Evolutionary conservation across 2,888 invertebrate species (phyloP).

Genomic region (Creontiades dilutus): DNA sequence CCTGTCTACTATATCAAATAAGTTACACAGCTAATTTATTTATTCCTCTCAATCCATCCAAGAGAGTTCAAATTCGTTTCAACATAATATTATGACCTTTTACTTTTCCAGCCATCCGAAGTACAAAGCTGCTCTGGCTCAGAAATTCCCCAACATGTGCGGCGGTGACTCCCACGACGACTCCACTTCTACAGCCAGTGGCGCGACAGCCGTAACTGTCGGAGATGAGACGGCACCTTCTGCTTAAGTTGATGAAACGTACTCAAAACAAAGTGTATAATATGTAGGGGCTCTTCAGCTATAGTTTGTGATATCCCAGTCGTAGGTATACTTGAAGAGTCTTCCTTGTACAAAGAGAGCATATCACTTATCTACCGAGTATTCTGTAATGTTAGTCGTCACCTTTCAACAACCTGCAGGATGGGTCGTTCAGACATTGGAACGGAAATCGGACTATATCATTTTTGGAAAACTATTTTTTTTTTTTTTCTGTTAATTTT

Average conservation of each 20-base stretch:
- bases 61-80: not conserved
- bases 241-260: slow-evolving; percentile 77
- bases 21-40: too few relatives aligned
- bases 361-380: not conserved
- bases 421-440: slow-evolving; percentile 49
- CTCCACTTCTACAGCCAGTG: slow-evolving; percentile 84
- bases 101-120: slow-evolving; percentile 85
- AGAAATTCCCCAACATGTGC: slow-evolving; percentile 88
- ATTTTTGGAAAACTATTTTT: not conserved
- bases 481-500: not conserved
- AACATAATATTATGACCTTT: not conserved
- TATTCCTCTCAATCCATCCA: too few relatives aligned
- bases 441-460: slow-evolving; percentile 18
- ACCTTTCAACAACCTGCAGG: slow-evolving; percentile 43
- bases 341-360: not conserved
- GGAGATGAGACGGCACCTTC: slow-evolving; percentile 78
- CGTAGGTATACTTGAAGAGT: not conserved
- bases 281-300: not conserved
- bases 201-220: slow-evolving; percentile 83
- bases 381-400: not conserved
- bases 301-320: not conserved
- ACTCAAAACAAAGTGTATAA: not conserved
- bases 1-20: too few relatives aligned
- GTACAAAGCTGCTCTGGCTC: slow-evolving; percentile 87
- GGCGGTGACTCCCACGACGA: slow-evolving; percentile 80